Percentiles rank a stretch among this genome's conserved stretches.
phyloP scores from a whole-genome alignment of 2,113 vertebrate genomes.

The Columbina picui region DNA sequence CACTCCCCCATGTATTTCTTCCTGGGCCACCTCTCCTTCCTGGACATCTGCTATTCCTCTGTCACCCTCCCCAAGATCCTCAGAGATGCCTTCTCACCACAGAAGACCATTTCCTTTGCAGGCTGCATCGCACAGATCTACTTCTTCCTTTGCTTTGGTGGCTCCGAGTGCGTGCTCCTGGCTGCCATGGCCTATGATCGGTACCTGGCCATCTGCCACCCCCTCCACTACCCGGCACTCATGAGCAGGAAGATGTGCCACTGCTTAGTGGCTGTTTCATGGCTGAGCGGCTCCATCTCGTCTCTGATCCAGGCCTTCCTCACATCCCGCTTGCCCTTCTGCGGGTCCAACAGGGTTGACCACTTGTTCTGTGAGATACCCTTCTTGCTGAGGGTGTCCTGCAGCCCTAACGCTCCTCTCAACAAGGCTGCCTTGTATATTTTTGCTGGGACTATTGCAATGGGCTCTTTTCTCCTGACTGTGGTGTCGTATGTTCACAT shows the following conservation, averaged over 20 bases:
- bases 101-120: not conserved
- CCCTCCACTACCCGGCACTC: not conserved
- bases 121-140: not conserved
- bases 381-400: not conserved
- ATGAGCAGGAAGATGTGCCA: not conserved
- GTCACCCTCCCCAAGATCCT: not conserved
- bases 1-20: not conserved
- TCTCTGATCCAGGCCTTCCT: not conserved
- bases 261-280: not conserved
- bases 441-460: not conserved
- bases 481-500: rapidly evolving
- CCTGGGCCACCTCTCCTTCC: not conserved
- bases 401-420: not conserved
- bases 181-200: not conserved
- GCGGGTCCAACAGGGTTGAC: rapidly evolving
- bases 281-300: not conserved
- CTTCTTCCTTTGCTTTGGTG: not conserved
- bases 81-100: not conserved
- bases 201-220: not conserved
- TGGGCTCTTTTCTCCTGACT: not conserved
- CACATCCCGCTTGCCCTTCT: not conserved
- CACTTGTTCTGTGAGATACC: not conserved
- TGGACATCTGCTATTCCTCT: not conserved
- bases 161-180: not conserved
- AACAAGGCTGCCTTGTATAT: not conserved